Base-by-base conservation (phyloP, 2,113 vertebrate genomes). In the Poicephalus gulielmi region DNA sequence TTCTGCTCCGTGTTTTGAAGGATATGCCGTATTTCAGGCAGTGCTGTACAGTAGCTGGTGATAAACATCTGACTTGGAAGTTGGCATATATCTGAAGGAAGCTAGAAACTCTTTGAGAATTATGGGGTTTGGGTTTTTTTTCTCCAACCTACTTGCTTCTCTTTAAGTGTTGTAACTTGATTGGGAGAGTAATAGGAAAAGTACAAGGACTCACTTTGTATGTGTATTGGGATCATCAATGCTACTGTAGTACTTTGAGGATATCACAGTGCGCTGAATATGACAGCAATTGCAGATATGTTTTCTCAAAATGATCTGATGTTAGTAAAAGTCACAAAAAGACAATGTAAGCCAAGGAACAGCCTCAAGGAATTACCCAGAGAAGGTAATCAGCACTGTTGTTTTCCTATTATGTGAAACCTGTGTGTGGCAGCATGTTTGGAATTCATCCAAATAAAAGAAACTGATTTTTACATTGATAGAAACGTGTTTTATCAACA, bases 241-340 rank as follows among this genome's bases (percentile, higher is more conserved):
- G 44, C 62, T 79, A 49, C 66, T 88, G 35, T 68, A 22, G 20
- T 79, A 82, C 66, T 66, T 59, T 35, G 47, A 94, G 83, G 79
- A 68, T 88, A 63, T 90, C 27, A 71, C 64, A 62, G 80, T 64
- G 57, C 80, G 52, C 43, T 83, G 60, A 75, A 82, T 75, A 60
- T 86, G 86, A 84, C 92, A 94, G 88, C 73, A 84, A 3, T 81
- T 55, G 37, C 22, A 88, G 71, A 83, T 74, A 37, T 5, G 39
- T 84, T 94, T 88, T 88, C 44, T 90, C 55, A 84, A 66, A 53
- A 82, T 82, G 55, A 60, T 70, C 59, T 84, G 78, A 52, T 94
- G 52, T 62, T 90, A 37, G 30, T 46, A 27, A 90, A 19, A 90
- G 35, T 78, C 81, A 52, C 47, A 86, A 86, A 77, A 59, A 90